phyloP scores from a whole-genome alignment of 2,797 vertebrate species.

The Manis javanica region DNA sequence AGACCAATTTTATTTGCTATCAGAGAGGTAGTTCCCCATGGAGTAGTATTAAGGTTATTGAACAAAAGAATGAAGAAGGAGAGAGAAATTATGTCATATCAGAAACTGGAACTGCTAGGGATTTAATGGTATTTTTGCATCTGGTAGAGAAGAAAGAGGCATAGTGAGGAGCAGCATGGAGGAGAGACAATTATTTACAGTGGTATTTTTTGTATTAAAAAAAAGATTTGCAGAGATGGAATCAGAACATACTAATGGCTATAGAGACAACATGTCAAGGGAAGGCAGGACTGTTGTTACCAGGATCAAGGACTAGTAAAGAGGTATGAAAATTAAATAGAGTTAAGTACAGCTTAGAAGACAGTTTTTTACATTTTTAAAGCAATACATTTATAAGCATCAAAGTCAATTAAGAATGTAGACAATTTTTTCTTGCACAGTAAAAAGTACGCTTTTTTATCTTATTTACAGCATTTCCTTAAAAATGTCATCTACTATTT shows the following conservation, averaged over 20 bases:
- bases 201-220: background rate
- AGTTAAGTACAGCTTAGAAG: background rate
- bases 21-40: background rate
- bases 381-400: background rate
- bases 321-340: background rate
- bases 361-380: background rate
- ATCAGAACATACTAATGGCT: background rate
- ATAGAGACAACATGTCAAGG: background rate
- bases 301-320: background rate
- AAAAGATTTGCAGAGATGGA: background rate
- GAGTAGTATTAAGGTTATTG: background rate
- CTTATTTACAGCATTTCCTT: background rate
- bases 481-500: background rate
- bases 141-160: background rate
- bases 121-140: background rate
- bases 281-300: background rate
- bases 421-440: background rate
- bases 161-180: accelerated
- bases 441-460: background rate
- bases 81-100: background rate
- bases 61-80: background rate
- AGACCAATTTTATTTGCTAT: constrained; percentile 42
- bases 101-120: background rate
- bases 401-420: background rate
- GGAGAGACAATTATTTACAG: background rate